phyloP scores from a whole-genome alignment of 1,140 invertebrate genomes.

The Lycorma delicatula region DNA sequence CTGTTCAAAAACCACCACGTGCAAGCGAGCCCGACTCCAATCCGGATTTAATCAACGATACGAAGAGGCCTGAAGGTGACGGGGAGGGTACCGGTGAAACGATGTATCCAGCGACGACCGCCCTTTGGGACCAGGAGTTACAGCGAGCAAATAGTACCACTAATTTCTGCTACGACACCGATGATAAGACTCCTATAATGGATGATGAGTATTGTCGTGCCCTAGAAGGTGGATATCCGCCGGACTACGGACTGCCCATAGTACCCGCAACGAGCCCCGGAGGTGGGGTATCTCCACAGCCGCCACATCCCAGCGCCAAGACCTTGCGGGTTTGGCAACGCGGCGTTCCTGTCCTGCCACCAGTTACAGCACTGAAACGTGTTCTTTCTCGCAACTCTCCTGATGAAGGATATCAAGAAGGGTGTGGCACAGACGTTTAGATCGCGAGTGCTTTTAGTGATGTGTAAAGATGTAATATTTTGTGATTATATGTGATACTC shows the following conservation, averaged over 20 bases:
- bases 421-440: conserved; percentile 84
- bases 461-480: conserved; percentile 10
- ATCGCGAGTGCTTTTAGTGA: neutral
- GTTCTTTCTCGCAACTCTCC: conserved; percentile 72
- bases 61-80: conserved; percentile 32
- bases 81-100: neutral
- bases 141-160: conserved; percentile 41
- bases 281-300: conserved; percentile 32
- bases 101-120: conserved; percentile 22
- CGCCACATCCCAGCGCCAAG: conserved; percentile 50
- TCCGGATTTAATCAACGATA: conserved; percentile 74
- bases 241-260: conserved; percentile 69
- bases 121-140: conserved; percentile 41
- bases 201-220: conserved; percentile 39
- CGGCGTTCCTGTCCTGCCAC: conserved; percentile 69
- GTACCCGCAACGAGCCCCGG: conserved; percentile 37
- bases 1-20: conserved; percentile 17
- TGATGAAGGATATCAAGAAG: conserved; percentile 86
- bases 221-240: conserved; percentile 49
- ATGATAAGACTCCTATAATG: conserved; percentile 68
- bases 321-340: conserved; percentile 77
- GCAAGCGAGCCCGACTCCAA: conserved; percentile 53
- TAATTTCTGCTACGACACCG: conserved; percentile 48
- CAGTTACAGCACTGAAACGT: conserved; percentile 68
- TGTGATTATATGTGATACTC: conserved; percentile 24